Conservation (phyloP, 1,140 invertebrate species). For the Eumeta japonica region DNA sequence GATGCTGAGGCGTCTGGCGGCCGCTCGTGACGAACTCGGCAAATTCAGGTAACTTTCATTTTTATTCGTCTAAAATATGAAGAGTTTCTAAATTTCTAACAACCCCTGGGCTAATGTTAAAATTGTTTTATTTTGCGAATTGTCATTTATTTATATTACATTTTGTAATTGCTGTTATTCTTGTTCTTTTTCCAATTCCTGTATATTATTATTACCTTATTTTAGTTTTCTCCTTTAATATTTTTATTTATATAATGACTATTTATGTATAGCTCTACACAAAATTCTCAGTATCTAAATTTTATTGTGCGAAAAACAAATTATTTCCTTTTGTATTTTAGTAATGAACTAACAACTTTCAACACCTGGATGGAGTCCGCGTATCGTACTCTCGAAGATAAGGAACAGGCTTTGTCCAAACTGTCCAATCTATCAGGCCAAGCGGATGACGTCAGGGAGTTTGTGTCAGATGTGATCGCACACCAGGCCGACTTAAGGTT, state of each 20-base stretch:
- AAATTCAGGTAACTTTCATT: constrained; percentile 73
- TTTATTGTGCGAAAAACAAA: no score
- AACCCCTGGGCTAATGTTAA: no score
- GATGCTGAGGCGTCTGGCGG: constrained; percentile 71
- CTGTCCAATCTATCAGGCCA: constrained; percentile 71
- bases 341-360: constrained; percentile 77
- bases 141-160: constrained; percentile 3
- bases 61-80: no score
- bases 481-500: constrained; percentile 93
- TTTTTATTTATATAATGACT: no score
- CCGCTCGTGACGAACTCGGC: constrained; percentile 81
- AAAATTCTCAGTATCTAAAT: no score
- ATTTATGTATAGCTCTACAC: no score
- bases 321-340: constrained; percentile 32
- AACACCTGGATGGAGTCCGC: constrained; percentile 82
- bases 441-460: constrained; percentile 76
- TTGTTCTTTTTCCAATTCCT: not conserved
- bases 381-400: constrained; percentile 77
- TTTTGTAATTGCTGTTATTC: no score
- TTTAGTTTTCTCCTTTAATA: not conserved
- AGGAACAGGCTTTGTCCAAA: constrained; percentile 80
- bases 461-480: constrained; percentile 91
- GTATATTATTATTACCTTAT: not conserved
- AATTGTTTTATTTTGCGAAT: not conserved
- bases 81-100: no score